Conservation (phyloP, 2,797 vertebrate species). For the Eulemur albifrons region DNA sequence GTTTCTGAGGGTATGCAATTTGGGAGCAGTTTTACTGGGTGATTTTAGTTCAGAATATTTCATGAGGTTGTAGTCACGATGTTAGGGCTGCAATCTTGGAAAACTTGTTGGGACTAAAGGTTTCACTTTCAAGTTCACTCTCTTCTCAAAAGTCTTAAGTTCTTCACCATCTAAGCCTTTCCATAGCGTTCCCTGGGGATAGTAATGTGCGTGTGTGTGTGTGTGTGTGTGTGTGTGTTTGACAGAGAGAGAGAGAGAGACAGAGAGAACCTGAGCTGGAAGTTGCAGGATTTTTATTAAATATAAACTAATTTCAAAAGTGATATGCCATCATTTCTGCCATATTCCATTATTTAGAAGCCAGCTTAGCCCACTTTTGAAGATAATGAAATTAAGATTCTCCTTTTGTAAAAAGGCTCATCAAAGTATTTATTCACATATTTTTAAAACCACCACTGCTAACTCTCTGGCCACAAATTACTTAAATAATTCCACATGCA, state of each 20-base stretch:
- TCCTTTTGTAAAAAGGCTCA: background rate
- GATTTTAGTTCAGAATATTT: background rate
- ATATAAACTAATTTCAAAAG: background rate
- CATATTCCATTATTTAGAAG: background rate
- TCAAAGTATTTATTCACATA: background rate
- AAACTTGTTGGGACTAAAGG: background rate
- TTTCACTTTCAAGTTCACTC: background rate
- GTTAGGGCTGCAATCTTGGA: too few species aligned
- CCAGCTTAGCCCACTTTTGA: background rate
- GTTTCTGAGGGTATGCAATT: background rate
- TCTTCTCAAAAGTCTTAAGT: too few species aligned
- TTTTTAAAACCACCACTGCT: background rate
- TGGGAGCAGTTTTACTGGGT: background rate
- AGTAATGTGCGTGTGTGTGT: background rate
- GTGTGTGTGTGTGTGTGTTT: too few species aligned
- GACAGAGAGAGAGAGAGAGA: background rate
- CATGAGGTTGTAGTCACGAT: background rate
- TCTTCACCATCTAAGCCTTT: background rate
- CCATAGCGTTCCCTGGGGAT: background rate
- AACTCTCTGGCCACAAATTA: background rate
- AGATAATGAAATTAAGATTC: background rate
- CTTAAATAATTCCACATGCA: background rate
- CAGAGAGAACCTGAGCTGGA: background rate
- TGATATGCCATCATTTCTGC: background rate
- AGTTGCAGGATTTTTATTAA: background rate